Conservation (phyloP, 1,140 invertebrate species). For the Acromyrmex heyeri region DNA sequence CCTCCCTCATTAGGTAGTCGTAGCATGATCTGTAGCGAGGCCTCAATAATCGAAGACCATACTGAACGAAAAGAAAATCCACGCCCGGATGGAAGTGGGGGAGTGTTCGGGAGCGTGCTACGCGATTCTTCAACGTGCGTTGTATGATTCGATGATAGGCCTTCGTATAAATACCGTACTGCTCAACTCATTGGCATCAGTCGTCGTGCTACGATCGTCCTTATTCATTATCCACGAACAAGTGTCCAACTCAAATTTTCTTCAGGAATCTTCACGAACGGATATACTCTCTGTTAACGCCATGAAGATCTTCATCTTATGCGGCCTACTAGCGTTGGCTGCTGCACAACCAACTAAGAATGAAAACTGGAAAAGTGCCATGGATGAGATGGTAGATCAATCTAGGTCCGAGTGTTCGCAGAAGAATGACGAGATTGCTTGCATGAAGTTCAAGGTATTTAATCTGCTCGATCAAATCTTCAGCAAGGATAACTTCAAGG, state of each 20-base stretch:
- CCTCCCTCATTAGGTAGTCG: slow-evolving; percentile 71
- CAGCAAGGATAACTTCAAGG: slow-evolving; percentile 92
- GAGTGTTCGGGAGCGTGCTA: slow-evolving; percentile 50
- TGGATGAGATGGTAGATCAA: slow-evolving; percentile 91
- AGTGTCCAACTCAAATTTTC: slow-evolving; percentile 23
- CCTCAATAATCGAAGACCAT: slow-evolving; percentile 87
- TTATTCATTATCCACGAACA: slow-evolving; percentile 55
- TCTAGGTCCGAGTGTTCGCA: slow-evolving; percentile 90
- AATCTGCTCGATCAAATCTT: slow-evolving; percentile 92
- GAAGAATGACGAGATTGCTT: slow-evolving; percentile 92
- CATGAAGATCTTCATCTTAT: slow-evolving; percentile 81
- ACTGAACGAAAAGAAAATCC: slow-evolving; percentile 87
- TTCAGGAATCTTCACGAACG: slow-evolving; percentile 33
- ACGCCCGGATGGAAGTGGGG: slow-evolving; percentile 70
- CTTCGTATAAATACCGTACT: slow-evolving; percentile 85
- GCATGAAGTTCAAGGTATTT: slow-evolving; percentile 93
- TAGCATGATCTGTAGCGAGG: slow-evolving; percentile 79
- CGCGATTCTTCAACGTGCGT: slow-evolving; percentile 62
- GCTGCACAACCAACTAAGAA: slow-evolving; percentile 89
- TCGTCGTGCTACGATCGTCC: slow-evolving; percentile 78
- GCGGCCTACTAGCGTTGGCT: slow-evolving; percentile 82
- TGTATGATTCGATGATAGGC: slow-evolving; percentile 73
- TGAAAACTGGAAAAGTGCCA: slow-evolving; percentile 90
- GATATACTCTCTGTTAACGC: slow-evolving; percentile 25
- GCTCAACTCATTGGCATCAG: slow-evolving; percentile 83